These are phyloP conservation scores for Ageneiosus marmoratus DNA, from an alignment of 2,113 vertebrate genomes.

Conservation along the genomic window DNA sequence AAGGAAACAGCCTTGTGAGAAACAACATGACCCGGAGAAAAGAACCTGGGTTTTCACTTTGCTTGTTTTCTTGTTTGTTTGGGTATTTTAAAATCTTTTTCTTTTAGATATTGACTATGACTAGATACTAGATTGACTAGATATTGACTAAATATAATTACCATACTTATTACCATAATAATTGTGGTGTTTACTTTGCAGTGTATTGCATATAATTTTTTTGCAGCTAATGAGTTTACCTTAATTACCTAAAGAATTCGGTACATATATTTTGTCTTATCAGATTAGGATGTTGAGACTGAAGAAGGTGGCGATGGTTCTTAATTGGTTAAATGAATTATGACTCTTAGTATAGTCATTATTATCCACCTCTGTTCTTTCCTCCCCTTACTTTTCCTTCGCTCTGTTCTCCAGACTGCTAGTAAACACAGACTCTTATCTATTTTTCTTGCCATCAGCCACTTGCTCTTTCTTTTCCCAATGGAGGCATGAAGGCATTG, in stretches of 20 bases:
- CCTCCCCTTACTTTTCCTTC: background rate
- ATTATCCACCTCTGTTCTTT: background rate
- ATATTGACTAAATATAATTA: too few relatives aligned
- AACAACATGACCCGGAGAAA: too few relatives aligned
- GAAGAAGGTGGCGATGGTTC: too few relatives aligned
- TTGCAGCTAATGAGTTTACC: background rate
- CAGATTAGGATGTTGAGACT: background rate
- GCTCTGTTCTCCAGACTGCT: background rate
- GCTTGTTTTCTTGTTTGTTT: too few relatives aligned
- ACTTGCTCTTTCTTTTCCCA: conserved; percentile 16
- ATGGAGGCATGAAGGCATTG: background rate
- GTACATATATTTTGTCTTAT: background rate
- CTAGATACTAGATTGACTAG: too few relatives aligned
- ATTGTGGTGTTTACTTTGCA: too few relatives aligned
- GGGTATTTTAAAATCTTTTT: too few relatives aligned
- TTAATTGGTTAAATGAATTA: background rate
- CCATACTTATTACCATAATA: too few relatives aligned
- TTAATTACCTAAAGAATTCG: background rate
- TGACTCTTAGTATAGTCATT: background rate
- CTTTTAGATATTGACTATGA: too few relatives aligned
- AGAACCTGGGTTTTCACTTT: too few relatives aligned
- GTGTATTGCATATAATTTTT: background rate
- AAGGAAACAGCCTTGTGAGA: too few relatives aligned
- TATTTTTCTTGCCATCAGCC: too few relatives aligned
- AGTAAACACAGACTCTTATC: background rate